phyloP scores from a whole-genome alignment of 1,140 invertebrate genomes.

The Drosophila novamexicana region DNA sequence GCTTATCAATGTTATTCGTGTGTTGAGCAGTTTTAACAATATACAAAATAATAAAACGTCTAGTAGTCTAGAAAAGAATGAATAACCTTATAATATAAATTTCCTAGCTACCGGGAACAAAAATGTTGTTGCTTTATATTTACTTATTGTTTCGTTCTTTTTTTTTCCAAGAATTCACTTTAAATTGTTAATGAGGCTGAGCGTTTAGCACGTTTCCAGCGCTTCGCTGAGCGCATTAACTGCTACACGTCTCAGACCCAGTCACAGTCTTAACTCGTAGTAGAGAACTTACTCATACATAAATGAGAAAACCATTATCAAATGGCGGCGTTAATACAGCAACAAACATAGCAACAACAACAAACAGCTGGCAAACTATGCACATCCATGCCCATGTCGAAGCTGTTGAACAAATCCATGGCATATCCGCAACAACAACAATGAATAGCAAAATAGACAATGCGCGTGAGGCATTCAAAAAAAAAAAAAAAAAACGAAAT shows the following conservation, averaged over 20 bases:
- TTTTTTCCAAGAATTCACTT: slow-evolving; percentile 40
- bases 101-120: neutral
- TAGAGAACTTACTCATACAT: slow-evolving; percentile 58
- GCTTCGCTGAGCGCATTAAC: slow-evolving; percentile 66
- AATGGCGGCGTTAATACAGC: slow-evolving; percentile 67
- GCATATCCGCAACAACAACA: slow-evolving; percentile 31
- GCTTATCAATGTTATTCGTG: no score
- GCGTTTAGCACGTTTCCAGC: slow-evolving; percentile 73
- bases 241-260: slow-evolving; percentile 13
- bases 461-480: slow-evolving; percentile 26
- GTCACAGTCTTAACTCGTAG: slow-evolving; percentile 2
- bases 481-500: slow-evolving; percentile 17
- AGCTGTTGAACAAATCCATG: slow-evolving; percentile 37
- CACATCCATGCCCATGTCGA: slow-evolving; percentile 22
- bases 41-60: no score
- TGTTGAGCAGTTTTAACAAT: no score
- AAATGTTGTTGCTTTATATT: slow-evolving; percentile 8
- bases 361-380: slow-evolving; percentile 34
- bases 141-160: slow-evolving; percentile 21
- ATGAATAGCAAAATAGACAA: slow-evolving; percentile 47
- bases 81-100: neutral
- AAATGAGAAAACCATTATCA: slow-evolving; percentile 76
- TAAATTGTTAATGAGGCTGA: slow-evolving; percentile 72
- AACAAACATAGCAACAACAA: slow-evolving; percentile 14
- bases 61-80: no score